phyloP scores from a whole-genome alignment of 2,113 vertebrate species.

The Syrrhaptes paradoxus region DNA sequence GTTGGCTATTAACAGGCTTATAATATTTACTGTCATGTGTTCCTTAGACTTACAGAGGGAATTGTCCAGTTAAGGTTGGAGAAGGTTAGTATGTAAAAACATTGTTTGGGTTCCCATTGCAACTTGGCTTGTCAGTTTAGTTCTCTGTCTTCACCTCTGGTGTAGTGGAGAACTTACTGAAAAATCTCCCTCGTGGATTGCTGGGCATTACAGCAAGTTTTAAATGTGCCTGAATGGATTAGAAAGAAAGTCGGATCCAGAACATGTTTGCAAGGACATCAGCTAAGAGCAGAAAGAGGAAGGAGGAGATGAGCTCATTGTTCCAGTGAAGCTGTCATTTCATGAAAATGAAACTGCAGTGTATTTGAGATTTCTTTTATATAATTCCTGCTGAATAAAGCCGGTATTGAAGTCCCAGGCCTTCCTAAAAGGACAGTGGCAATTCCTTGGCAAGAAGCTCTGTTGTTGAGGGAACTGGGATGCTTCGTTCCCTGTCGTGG shows the following conservation, averaged over 20 bases:
- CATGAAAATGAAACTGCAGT: neutral
- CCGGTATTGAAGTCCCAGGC: conserved; percentile 8
- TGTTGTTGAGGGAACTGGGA: conserved; percentile 34
- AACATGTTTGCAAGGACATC: neutral
- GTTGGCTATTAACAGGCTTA: neutral
- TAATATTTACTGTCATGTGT: neutral
- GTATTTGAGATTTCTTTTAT: conserved; percentile 12
- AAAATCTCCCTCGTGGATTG: fast-evolving
- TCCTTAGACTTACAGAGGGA: neutral
- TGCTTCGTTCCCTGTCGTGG: neutral
- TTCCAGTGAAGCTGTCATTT: conserved; percentile 25
- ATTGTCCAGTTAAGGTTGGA: neutral
- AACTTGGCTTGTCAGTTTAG: neutral
- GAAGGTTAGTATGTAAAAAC: neutral
- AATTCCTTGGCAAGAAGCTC: conserved; percentile 38
- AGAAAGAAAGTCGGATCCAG: neutral
- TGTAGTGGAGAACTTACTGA: neutral
- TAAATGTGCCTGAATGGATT: neutral
- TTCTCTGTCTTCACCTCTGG: neutral
- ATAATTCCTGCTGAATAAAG: conserved; percentile 10
- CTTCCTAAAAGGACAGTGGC: conserved; percentile 18
- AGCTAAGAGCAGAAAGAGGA: neutral
- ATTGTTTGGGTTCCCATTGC: neutral
- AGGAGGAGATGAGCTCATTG: conserved; percentile 21
- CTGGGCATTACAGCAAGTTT: neutral